Percentiles rank a stretch among this genome's conserved stretches.
These are phyloP conservation scores for Liparis tanakae DNA, from an alignment of 2,797 vertebrate genomes.

Conservation along the genomic window DNA sequence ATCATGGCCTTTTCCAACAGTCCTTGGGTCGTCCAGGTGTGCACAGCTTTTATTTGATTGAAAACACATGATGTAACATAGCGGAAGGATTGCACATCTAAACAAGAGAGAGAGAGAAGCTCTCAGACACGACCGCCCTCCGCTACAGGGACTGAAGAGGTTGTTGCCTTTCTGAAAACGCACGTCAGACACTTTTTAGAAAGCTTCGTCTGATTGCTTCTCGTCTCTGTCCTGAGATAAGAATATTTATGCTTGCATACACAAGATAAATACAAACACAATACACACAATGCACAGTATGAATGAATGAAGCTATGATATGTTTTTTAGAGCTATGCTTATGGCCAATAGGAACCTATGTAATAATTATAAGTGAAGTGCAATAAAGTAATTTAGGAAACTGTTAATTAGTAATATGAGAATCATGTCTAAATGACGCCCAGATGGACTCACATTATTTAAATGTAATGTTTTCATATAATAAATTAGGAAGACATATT, in stretches of 20 bases:
- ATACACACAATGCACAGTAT: too few relatives aligned
- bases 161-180: neutral
- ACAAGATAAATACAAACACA: neutral
- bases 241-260: neutral
- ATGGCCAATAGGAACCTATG: neutral
- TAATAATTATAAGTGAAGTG: neutral
- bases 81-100: neutral
- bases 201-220: neutral
- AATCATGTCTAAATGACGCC: neutral
- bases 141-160: neutral
- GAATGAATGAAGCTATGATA: neutral
- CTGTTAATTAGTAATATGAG: neutral
- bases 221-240: neutral
- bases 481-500: neutral
- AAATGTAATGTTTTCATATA: neutral
- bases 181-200: neutral
- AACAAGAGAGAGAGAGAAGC: neutral
- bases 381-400: neutral
- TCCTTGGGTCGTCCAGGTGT: slow-evolving; percentile 97
- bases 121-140: neutral
- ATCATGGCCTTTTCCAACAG: slow-evolving; percentile 99
- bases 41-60: neutral
- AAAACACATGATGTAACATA: too few relatives aligned
- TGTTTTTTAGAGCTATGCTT: neutral
- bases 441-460: neutral